Percentiles rank a stretch among this genome's conserved stretches.
Conservation (phyloP, 1,140 invertebrate species). For the Calosoma granatense region DNA sequence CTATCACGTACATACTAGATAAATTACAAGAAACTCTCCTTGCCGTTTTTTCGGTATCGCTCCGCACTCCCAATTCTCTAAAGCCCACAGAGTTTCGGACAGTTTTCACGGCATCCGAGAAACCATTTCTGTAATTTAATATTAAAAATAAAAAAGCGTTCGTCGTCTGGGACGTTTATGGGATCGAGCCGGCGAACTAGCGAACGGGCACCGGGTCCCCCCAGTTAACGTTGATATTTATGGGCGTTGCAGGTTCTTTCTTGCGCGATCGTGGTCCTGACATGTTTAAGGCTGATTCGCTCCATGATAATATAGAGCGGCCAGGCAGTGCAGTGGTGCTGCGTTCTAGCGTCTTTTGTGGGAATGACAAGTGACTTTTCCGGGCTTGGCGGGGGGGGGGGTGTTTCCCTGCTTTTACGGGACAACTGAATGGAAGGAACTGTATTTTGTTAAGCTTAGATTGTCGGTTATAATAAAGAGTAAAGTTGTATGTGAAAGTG, state of each 20-base stretch:
- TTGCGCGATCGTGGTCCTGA: not conserved
- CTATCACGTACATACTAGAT: not conserved
- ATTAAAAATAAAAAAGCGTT: constrained; percentile 5
- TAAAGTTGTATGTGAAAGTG: not conserved
- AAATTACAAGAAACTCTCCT: constrained; percentile 6
- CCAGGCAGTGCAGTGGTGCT: not conserved
- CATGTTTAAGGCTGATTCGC: not conserved
- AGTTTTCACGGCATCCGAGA: not conserved
- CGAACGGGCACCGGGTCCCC: too few species aligned
- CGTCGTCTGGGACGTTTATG: not conserved
- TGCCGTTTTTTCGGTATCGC: not conserved
- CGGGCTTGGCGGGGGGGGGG: not conserved
- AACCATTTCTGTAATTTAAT: constrained; percentile 9
- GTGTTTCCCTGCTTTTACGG: not conserved
- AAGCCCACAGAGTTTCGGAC: not conserved
- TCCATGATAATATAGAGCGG: not conserved
- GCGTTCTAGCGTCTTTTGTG: not conserved
- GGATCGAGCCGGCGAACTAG: too few species aligned
- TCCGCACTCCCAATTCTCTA: too few species aligned
- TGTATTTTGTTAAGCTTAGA: not conserved
- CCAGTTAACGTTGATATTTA: not conserved
- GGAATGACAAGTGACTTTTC: constrained; percentile 5
- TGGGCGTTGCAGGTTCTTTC: not conserved
- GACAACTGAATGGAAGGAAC: not conserved
- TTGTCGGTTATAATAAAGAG: not conserved